Base-by-base conservation (phyloP, 2,888 invertebrate species). In the Neria commutata region DNA sequence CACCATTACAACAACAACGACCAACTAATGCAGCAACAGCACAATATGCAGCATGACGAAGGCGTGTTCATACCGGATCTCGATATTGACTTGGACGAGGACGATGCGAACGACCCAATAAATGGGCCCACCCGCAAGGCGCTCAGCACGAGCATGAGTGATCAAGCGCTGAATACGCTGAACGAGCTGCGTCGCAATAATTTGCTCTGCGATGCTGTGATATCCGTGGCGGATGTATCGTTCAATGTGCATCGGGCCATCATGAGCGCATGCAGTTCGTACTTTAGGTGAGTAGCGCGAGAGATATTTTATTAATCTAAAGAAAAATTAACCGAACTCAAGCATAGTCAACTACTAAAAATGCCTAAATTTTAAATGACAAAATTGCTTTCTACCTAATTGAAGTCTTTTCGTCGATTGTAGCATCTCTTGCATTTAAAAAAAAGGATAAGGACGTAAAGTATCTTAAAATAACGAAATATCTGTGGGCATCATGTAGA, bases 161-260 rank as follows among this genome's bases (percentile, higher is more conserved):
- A 89, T 42, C 17, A 92, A 74, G 91, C 93, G 33, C 89, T 94
- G 87, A 90, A 91, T 79, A 89, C 91, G 63, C 85, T 95, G 64
- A 91, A 91, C 82, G 92, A 94, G 71, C 86, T 95, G 72, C 87
- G 91, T 73, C 88, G 91, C 77, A 89, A 89, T 74, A 91, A 92
- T 77, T 87, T 92, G 71, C 87, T 95, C 45, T 94, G 94, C 81
- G 95, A 95, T 82, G 95, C 94, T 4, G 87, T 90, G 37, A 86
- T 94, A 68, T 86, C 91, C 65, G 87, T 92, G 56, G 90, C 92
- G 70, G 94, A 94, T 79, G 92, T 91, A 61, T 87, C 89, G 54
- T 93, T 94, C 76, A 90, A 91, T 37, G 91, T 95, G 54, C 95
- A 96, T 82, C 87, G 94, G 64, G 89, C 91, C 59, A 90, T 94